Conservation (phyloP, 2,113 vertebrate genomes). For the Gallinago undulata region DNA sequence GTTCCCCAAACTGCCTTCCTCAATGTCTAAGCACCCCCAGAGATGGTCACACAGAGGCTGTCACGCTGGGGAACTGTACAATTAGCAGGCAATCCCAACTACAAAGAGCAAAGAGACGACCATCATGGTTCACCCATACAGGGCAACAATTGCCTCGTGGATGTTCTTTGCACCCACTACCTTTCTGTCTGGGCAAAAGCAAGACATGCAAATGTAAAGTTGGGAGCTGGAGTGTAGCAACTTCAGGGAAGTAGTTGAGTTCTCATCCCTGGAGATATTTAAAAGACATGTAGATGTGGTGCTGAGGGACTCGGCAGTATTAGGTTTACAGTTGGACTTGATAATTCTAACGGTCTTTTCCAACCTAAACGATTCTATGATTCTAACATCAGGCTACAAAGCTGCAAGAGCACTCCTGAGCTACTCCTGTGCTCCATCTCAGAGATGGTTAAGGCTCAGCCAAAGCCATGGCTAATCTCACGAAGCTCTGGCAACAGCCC, state of each 20-base stretch:
- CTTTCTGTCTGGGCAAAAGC: neutral
- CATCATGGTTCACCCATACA: fast-evolving
- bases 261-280: neutral
- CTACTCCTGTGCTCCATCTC: neutral
- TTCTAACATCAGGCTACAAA: neutral
- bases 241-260: neutral
- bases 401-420: neutral
- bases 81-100: neutral
- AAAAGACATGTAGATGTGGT: neutral
- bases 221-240: neutral
- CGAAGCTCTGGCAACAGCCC: fast-evolving
- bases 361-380: neutral
- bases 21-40: neutral
- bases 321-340: fast-evolving
- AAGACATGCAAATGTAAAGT: neutral
- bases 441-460: neutral
- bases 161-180: neutral
- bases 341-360: neutral
- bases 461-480: fast-evolving
- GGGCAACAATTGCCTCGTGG: neutral
- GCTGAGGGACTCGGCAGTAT: neutral
- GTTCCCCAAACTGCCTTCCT: neutral
- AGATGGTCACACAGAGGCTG: neutral
- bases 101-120: neutral
- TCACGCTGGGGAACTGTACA: neutral